phyloP scores from a whole-genome alignment of 2,797 vertebrate genomes.

The Synanceia verrucosa region DNA sequence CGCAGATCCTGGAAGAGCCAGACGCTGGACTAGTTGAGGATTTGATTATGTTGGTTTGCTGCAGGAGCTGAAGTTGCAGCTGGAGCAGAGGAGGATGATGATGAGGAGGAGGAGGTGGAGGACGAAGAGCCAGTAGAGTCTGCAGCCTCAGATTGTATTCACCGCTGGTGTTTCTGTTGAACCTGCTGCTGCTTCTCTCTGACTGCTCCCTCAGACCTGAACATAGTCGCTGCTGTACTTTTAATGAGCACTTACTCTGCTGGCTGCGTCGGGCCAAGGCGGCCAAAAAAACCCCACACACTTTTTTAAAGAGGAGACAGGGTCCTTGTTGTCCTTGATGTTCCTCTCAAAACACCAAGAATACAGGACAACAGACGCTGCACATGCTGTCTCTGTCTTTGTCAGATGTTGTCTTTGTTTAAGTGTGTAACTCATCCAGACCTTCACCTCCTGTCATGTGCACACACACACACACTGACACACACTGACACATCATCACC shows the following conservation, averaged over 20 bases:
- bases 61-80: conserved; percentile 53
- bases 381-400: neutral
- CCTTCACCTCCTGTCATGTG: conserved; percentile 67
- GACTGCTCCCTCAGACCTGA: conserved; percentile 44
- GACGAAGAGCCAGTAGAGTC: conserved; percentile 33
- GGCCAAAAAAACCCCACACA: conserved; percentile 37
- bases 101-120: conserved; percentile 26
- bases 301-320: conserved; percentile 5
- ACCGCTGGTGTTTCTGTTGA: conserved; percentile 21
- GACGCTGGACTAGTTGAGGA: conserved; percentile 6
- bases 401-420: conserved; percentile 30
- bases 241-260: conserved; percentile 33
- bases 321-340: conserved; percentile 3
- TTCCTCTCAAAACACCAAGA: neutral
- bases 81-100: conserved; percentile 29
- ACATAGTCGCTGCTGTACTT: conserved; percentile 42
- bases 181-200: conserved; percentile 23
- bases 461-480: conserved; percentile 37
- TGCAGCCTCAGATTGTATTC: conserved; percentile 20
- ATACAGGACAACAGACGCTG: neutral
- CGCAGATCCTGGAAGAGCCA: conserved; percentile 22
- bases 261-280: conserved; percentile 19
- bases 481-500: conserved; percentile 8
- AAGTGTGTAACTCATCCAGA: conserved; percentile 46
- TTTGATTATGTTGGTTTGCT: conserved; percentile 27